Percentiles rank a stretch among this genome's conserved stretches.
Conservation (phyloP, 2,888 invertebrate species). For the Branchipolynoe longqiensis region DNA sequence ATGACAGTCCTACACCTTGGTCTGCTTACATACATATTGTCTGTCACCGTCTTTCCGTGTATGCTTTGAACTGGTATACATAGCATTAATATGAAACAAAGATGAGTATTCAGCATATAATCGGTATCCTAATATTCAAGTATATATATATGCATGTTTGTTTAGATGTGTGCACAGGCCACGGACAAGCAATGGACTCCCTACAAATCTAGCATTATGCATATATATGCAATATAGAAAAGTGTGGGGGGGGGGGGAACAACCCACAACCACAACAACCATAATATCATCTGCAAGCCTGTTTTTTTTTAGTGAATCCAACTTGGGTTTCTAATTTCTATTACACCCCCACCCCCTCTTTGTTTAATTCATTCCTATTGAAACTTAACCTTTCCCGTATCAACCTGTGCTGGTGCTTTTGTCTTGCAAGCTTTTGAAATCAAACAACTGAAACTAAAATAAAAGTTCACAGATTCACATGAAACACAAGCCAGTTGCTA, state of each 20-base stretch:
- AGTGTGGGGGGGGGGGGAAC: too few relatives aligned
- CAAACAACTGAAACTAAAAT: not conserved
- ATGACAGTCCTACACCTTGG: not conserved
- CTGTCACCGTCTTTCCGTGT: constrained; percentile 17
- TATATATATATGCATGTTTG: constrained; percentile 47
- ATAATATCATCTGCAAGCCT: not conserved
- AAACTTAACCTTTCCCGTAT: constrained; percentile 31
- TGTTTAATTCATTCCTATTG: constrained; percentile 19
- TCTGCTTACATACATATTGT: constrained; percentile 43
- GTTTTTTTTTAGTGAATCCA: too few relatives aligned
- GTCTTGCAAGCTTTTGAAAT: constrained; percentile 19
- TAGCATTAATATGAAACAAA: not conserved
- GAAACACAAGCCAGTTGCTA: constrained; percentile 19
- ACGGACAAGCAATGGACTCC: constrained; percentile 17
- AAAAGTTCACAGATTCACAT: not conserved
- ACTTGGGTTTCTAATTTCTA: too few relatives aligned
- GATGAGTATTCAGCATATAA: not conserved
- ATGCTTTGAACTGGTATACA: constrained; percentile 8
- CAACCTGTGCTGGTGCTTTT: constrained; percentile 43
- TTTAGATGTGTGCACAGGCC: constrained; percentile 37
- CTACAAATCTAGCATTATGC: not conserved
- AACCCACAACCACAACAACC: not conserved
- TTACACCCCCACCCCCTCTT: not conserved
- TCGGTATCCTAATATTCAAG: not conserved
- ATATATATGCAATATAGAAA: constrained; percentile 20